Evolutionary conservation across 2,888 invertebrate genomes (phyloP), one percentile per base, ranked within the genome.

Genomic region (Uropetala carovei): DNA sequence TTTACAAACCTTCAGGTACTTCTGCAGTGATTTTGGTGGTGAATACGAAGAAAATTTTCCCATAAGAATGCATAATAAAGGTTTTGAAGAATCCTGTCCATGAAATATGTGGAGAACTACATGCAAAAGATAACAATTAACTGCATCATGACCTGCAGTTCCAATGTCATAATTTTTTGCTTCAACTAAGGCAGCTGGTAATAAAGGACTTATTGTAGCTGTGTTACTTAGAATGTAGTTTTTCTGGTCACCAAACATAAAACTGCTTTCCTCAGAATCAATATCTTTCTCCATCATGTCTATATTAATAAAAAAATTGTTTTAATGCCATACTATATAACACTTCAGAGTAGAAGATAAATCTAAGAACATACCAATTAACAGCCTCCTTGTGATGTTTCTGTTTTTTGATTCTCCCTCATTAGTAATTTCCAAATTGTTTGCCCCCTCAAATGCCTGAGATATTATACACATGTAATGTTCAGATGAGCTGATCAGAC

Each of bases 181-280:
- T 68, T 89, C 64, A 89, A 43, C 30, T 43, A 89, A n/a, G n/a
- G 89, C 89, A n/a, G 89, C 89, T 18, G 89, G 89, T 27, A 89
- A 43, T 30, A 89, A 64, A 11, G 89, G 89, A 43, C 89, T 89
- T 27, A 89, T 43, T 16, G 89, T 89, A 13, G 64, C 43, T 43
- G 10, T n/a, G 64, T 16, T 43, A 27, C 64, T 89, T 56, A 22
- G 64, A 16, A 43, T n/a, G n/a, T n/a, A n/a, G 10, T n/a, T 43
- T 27, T 30, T 7, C 58, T 43, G 59, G 5, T 30, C 60, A 43
- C 18, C 14, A 43, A 9, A 2, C 13, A n/a, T n/a, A 0, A 13
- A 64, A 11, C 7, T 14, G n/a, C 43, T 18, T 11, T 43, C 22
- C n/a, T 64, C 64, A 16, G 16, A n/a, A 13, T 89, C 68, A 43